A percentile compares a stretch with the other conserved stretches of the same genome.
Evolutionary conservation across 92 coral and sea anemone genomes (phyloP).

Genomic region (Phenganax subtilis): DNA sequence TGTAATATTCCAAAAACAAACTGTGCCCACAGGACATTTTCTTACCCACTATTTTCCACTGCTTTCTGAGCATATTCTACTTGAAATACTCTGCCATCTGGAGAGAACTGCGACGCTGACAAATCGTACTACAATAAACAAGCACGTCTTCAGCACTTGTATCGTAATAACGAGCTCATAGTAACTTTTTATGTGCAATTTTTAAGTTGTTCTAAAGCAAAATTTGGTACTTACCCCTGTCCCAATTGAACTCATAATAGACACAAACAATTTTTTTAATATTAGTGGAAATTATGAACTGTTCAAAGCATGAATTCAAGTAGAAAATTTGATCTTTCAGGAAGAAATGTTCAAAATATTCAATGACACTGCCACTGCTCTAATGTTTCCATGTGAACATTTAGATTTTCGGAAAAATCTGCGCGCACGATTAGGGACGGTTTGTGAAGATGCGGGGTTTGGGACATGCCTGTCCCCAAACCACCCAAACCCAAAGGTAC

Average conservation of each 20-base stretch:
- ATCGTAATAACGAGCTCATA: neutral
- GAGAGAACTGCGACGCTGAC: slow-evolving; percentile 97
- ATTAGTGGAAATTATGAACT: neutral
- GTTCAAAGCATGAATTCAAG: neutral
- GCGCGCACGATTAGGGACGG: neutral
- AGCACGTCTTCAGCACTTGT: neutral
- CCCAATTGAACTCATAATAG: slow-evolving; percentile 93
- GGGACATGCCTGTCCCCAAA: no score
- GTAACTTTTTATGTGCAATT: neutral
- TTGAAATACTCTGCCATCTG: slow-evolving; percentile 97
- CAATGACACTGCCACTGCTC: neutral
- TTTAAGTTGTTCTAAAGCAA: neutral
- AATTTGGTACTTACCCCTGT: slow-evolving; percentile 81
- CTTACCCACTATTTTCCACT: slow-evolving; percentile 97
- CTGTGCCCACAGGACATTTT: neutral
- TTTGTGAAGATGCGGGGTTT: no score
- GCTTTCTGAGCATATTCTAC: slow-evolving; percentile 97
- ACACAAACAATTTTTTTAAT: neutral
- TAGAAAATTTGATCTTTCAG: neutral
- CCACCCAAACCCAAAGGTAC: no score
- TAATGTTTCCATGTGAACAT: neutral
- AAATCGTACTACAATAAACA: slow-evolving; percentile 69
- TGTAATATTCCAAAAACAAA: neutral
- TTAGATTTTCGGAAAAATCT: neutral
- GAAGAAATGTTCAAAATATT: neutral